Conservation (phyloP, 1,140 invertebrate genomes). For the Prorops nasuta region DNA sequence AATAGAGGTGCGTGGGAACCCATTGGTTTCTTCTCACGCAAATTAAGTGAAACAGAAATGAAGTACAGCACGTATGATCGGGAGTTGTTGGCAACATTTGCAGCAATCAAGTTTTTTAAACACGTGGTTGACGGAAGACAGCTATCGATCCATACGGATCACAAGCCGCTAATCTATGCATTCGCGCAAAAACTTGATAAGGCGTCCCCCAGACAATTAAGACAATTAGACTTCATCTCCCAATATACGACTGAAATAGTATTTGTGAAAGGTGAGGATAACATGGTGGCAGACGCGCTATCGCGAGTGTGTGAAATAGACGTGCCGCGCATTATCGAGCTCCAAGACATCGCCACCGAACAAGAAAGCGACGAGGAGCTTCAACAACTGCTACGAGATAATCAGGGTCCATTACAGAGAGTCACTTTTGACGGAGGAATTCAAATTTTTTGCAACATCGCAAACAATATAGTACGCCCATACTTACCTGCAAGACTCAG, state of each 20-base stretch:
- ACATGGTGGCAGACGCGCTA: no score
- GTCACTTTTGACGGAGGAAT: no score
- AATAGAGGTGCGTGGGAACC: not conserved
- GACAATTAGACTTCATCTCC: slow-evolving; percentile 4
- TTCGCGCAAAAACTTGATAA: slow-evolving; percentile 28
- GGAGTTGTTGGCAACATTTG: slow-evolving; percentile 33
- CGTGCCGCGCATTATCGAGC: no score
- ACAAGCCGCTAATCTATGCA: slow-evolving; percentile 37
- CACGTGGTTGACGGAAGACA: slow-evolving; percentile 27
- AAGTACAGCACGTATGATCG: not conserved
- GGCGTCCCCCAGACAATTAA: slow-evolving; percentile 22
- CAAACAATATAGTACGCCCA: no score
- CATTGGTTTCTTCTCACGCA: not conserved
- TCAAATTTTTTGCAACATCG: no score
- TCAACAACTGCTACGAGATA: no score
- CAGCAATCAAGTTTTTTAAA: slow-evolving; percentile 30
- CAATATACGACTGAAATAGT: slow-evolving; percentile 41
- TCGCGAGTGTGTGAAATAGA: no score
- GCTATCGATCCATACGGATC: slow-evolving; percentile 40
- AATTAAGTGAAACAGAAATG: not conserved
- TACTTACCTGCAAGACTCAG: no score
- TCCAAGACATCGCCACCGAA: no score
- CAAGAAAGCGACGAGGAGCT: no score
- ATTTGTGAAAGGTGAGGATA: no score
- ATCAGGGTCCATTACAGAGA: no score